Percentiles rank a stretch among this genome's conserved stretches.
Evolutionary conservation across 2,797 vertebrate genomes (phyloP).

Genomic region (Tauraco hartlaubi): DNA sequence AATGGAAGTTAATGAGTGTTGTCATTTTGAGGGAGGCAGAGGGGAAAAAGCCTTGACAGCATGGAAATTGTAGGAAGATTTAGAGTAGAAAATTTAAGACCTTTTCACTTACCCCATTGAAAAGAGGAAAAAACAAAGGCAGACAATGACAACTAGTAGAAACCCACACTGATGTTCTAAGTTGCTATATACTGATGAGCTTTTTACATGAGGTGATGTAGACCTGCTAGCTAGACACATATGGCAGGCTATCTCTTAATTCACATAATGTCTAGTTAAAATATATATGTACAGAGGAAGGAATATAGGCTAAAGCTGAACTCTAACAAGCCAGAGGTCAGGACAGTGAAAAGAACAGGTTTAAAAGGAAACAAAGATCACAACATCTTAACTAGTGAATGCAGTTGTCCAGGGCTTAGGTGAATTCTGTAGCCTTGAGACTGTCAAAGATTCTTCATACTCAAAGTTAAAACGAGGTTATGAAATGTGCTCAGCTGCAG

Average conservation of each 20-base stretch:
- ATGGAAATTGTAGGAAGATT: neutral
- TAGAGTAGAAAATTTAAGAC: neutral
- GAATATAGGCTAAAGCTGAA: neutral
- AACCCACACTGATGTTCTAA: neutral
- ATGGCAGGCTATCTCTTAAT: neutral
- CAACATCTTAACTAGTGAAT: neutral
- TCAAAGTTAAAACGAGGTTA: neutral
- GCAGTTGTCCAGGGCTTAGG: neutral
- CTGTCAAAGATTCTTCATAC: neutral
- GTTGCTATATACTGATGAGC: neutral
- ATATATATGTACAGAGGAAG: neutral
- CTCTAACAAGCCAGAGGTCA: neutral
- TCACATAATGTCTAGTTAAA: neutral
- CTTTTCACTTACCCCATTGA: neutral
- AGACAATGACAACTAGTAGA: neutral
- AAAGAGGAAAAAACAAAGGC: neutral
- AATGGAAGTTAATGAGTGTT: neutral
- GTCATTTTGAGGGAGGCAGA: neutral
- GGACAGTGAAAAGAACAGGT: neutral
- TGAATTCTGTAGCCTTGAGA: neutral
- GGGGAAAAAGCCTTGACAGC: neutral
- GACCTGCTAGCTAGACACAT: neutral
- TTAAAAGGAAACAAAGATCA: neutral
- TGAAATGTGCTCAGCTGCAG: neutral
- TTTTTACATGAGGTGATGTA: neutral